phyloP scores from a whole-genome alignment of 2,797 vertebrate genomes.

The Anableps anableps region DNA sequence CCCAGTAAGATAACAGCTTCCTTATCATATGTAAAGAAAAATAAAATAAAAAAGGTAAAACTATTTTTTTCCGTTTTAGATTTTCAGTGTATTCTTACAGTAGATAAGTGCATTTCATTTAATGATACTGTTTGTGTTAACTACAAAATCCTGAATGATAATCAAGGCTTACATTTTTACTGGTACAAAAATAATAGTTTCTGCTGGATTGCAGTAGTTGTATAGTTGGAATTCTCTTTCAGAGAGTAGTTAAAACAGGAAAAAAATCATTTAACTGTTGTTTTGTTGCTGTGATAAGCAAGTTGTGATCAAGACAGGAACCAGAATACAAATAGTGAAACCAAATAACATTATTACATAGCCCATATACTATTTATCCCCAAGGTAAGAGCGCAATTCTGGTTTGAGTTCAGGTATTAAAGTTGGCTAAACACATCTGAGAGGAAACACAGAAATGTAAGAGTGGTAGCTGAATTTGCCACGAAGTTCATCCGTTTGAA shows the following conservation, averaged over 20 bases:
- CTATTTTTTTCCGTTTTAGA: neutral
- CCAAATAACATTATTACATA: neutral
- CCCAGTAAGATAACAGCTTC: slow-evolving; percentile 24
- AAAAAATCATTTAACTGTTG: neutral
- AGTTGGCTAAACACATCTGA: neutral
- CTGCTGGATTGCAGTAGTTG: neutral
- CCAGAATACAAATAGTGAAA: neutral
- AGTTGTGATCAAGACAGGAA: neutral
- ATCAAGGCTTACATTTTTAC: neutral
- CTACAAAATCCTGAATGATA: neutral
- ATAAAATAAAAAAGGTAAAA: neutral
- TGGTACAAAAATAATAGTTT: neutral
- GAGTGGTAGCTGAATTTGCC: neutral
- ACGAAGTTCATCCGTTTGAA: neutral
- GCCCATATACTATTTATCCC: no score
- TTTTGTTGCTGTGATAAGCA: neutral
- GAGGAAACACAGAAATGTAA: neutral
- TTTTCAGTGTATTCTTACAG: neutral
- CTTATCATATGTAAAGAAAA: neutral
- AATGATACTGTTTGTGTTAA: neutral
- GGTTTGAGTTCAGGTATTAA: neutral
- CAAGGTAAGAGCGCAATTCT: neutral
- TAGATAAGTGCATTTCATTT: neutral
- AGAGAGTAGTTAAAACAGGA: neutral
- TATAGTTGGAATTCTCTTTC: neutral